phyloP scores from a whole-genome alignment of 1,140 invertebrate genomes.

The Adoxophyes honmai region DNA sequence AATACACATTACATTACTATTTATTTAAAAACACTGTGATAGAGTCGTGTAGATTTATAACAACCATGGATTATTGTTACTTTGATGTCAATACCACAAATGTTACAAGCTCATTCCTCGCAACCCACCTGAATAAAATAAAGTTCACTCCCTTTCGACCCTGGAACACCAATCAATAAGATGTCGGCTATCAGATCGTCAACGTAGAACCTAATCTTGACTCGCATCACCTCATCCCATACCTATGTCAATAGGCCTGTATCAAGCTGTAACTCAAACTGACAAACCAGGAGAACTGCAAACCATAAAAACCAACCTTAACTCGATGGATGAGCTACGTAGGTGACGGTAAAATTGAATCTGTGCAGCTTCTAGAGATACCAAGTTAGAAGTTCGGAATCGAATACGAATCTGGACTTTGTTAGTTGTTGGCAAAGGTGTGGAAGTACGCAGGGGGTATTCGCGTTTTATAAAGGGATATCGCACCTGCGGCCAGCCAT shows the following conservation, averaged over 20 bases:
- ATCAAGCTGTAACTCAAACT: not conserved
- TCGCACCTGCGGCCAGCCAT: constrained; percentile 5
- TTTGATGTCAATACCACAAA: no score
- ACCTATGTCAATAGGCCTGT: constrained; percentile 1
- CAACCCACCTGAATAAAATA: not conserved
- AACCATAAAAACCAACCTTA: not conserved
- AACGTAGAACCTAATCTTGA: not conserved
- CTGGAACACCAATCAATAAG: not conserved
- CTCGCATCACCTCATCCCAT: not conserved
- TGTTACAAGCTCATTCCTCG: not conserved
- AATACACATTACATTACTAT: no score
- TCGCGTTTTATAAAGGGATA: not conserved
- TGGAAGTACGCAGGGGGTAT: not conserved
- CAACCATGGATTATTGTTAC: no score
- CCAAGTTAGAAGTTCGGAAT: not conserved
- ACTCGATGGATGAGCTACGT: not conserved
- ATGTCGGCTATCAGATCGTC: not conserved
- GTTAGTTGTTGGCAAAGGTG: not conserved
- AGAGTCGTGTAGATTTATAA: no score
- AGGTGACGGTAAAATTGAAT: not conserved
- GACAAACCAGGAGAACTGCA: not conserved
- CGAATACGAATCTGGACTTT: not conserved
- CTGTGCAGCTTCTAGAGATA: not conserved
- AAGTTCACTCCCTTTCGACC: not conserved
- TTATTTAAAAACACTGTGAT: no score